phyloP scores from a whole-genome alignment of 2,113 vertebrate genomes.

The Odocoileus virginianus region DNA sequence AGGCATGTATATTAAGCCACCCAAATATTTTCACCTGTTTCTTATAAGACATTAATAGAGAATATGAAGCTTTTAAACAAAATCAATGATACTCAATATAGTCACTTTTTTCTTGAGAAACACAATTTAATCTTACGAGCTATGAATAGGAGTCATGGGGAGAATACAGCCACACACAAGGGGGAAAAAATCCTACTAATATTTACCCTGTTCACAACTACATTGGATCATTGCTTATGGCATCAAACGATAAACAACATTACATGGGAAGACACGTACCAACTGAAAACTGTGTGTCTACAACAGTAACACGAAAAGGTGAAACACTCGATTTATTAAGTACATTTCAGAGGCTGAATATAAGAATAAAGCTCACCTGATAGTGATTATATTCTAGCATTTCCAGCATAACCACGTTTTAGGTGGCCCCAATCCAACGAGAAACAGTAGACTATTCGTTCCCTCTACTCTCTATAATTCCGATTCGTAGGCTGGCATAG shows the following conservation, averaged over 20 bases:
- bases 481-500: slow-evolving; percentile 51
- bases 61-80: not conserved
- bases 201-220: slow-evolving; percentile 19
- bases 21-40: not conserved
- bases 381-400: slow-evolving; percentile 98
- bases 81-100: not conserved
- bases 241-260: slow-evolving; percentile 15
- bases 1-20: not conserved
- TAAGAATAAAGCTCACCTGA: slow-evolving; percentile 87
- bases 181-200: not conserved
- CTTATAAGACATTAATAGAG: slow-evolving; percentile 2
- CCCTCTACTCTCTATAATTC: slow-evolving; percentile 65
- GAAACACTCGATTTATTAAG: not conserved
- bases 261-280: not conserved
- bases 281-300: not conserved
- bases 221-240: not conserved
- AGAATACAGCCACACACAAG: not conserved
- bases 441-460: slow-evolving; percentile 47
- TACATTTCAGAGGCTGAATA: slow-evolving; percentile 3
- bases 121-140: not conserved
- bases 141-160: not conserved
- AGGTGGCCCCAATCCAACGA: slow-evolving; percentile 57
- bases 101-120: slow-evolving; percentile 11
- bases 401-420: slow-evolving; percentile 88
- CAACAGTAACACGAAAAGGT: not conserved